Conservation (phyloP, 2,797 vertebrate species). For the Gallinago solitaria region DNA sequence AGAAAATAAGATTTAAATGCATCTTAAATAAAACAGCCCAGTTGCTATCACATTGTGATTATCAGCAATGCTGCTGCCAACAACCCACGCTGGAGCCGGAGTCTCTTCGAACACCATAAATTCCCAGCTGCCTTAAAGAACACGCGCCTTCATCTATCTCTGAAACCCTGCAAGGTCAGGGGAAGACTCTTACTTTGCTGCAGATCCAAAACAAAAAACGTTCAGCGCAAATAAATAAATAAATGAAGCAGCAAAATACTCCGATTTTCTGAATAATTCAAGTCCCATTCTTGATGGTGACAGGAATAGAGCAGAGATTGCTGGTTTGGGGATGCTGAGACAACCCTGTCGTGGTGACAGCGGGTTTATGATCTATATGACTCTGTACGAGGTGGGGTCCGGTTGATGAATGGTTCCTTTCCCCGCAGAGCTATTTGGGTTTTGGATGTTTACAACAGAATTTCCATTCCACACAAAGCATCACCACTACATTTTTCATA, state of each 20-base stretch:
- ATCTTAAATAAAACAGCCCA: slow-evolving; percentile 54
- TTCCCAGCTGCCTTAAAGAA: slow-evolving; percentile 44
- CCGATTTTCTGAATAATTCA: slow-evolving; percentile 13
- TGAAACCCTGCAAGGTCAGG: slow-evolving; percentile 29
- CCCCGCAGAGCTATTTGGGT: neutral
- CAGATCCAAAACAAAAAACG: neutral
- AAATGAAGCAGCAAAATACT: neutral
- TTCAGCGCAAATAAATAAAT: neutral
- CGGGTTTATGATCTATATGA: neutral
- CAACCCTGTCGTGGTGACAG: neutral
- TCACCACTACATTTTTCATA: neutral
- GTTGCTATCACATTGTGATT: slow-evolving; percentile 43
- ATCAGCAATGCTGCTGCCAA: slow-evolving; percentile 56
- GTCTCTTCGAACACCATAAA: slow-evolving; percentile 51
- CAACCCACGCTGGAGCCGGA: slow-evolving; percentile 12
- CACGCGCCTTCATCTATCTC: slow-evolving; percentile 34
- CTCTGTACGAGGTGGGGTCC: neutral
- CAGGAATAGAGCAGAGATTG: neutral
- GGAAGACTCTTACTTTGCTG: slow-evolving; percentile 9
- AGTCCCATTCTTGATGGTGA: neutral
- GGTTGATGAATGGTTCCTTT: neutral
- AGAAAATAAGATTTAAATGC: slow-evolving; percentile 56
- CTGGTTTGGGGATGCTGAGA: neutral
- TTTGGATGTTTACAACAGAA: neutral
- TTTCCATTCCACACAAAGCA: neutral